Percentiles rank a stretch among this genome's conserved stretches.
Conservation (phyloP, 2,113 vertebrate genomes). For the Corythaeola cristata region DNA sequence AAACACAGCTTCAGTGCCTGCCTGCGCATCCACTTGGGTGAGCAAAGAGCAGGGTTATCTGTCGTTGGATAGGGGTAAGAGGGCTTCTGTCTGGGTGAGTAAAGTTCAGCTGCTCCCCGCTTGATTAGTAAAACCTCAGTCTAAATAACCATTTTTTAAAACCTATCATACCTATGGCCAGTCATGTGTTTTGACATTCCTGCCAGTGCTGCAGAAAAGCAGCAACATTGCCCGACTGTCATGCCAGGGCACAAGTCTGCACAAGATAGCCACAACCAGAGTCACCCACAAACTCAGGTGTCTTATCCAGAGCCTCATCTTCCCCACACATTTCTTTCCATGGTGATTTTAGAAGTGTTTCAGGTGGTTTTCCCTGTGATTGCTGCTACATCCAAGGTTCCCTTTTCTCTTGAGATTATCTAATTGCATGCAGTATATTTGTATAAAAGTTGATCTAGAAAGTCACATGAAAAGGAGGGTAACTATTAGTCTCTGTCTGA, state of each 20-base stretch:
- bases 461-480: background rate
- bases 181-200: background rate
- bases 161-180: background rate
- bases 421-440: background rate
- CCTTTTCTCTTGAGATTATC: background rate
- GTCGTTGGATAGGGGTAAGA: background rate
- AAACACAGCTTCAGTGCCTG: background rate
- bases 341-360: background rate
- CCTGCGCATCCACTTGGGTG: background rate
- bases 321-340: background rate
- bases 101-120: constrained; percentile 40
- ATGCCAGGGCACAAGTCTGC: background rate
- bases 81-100: constrained; percentile 30
- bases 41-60: constrained; percentile 46
- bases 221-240: background rate
- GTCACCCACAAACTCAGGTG: background rate
- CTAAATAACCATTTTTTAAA: constrained; percentile 27
- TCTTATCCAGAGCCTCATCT: background rate
- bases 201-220: background rate
- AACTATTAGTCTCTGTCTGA: background rate
- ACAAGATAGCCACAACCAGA: background rate
- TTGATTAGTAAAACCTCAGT: constrained; percentile 49
- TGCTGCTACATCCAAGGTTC: background rate
- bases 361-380: background rate
- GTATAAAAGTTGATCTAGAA: background rate